Evolutionary conservation across 2,113 vertebrate genomes (phyloP).

Genomic region (Abramis brama): DNA sequence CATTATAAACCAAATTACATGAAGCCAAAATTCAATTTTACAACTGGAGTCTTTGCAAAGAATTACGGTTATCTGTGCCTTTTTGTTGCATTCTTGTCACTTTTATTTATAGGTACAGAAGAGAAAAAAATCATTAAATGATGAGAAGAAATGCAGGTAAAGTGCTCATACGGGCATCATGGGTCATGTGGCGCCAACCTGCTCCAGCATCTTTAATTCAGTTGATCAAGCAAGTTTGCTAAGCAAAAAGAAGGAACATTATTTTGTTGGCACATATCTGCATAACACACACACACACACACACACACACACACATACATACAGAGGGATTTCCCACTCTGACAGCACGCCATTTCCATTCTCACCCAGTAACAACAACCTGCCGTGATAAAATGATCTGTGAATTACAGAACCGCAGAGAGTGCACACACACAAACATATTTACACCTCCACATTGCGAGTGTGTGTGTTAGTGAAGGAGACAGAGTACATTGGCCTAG

Average conservation of each 20-base stretch:
- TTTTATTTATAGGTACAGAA: background rate
- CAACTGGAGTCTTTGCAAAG: background rate
- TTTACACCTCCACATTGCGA: conserved; percentile 9
- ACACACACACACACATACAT: background rate
- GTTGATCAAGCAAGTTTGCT: background rate
- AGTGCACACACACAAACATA: background rate
- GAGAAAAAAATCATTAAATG: background rate
- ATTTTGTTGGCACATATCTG: conserved; percentile 18
- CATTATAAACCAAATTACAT: background rate
- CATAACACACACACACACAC: conserved; percentile 5
- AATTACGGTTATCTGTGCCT: background rate
- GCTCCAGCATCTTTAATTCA: conserved; percentile 9
- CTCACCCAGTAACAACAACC: conserved; percentile 31
- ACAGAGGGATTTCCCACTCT: conserved; percentile 25
- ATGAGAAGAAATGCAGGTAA: background rate
- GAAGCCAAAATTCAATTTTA: conserved; percentile 3
- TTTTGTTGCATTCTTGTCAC: background rate
- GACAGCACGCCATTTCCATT: conserved; percentile 32
- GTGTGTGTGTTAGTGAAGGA: background rate
- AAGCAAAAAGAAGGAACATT: background rate
- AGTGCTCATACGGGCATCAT: background rate
- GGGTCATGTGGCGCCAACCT: background rate
- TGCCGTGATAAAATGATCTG: conserved; percentile 42
- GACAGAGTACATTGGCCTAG: background rate
- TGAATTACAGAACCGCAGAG: conserved; percentile 36